phyloP scores from a whole-genome alignment of 2,797 vertebrate species.

The Bradypodion pumilum region DNA sequence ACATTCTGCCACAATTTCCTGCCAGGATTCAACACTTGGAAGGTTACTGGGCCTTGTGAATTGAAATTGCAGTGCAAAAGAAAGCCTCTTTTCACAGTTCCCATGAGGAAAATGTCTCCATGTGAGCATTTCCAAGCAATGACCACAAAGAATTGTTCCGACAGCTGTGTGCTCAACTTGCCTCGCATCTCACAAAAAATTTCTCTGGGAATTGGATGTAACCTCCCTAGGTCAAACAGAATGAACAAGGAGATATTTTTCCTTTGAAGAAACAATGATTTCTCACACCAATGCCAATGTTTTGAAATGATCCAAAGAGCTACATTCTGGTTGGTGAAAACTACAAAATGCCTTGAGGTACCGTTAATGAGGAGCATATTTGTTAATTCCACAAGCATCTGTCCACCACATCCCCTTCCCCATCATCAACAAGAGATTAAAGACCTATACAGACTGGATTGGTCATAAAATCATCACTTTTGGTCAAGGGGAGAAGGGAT shows the following conservation, averaged over 20 bases:
- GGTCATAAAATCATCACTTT: no score
- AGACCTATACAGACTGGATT: no score
- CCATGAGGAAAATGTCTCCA: slow-evolving; percentile 52
- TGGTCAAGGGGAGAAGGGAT: no score
- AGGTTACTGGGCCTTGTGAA: slow-evolving; percentile 39
- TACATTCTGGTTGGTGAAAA: background rate
- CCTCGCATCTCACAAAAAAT: slow-evolving; percentile 11
- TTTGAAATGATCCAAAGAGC: background rate
- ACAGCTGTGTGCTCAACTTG: slow-evolving; percentile 57
- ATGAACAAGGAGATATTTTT: background rate
- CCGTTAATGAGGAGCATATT: no score
- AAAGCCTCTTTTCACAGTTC: slow-evolving; percentile 23
- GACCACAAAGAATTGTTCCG: slow-evolving; percentile 54
- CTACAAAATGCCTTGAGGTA: background rate
- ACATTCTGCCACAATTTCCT: slow-evolving; percentile 49
- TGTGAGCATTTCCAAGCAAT: slow-evolving; percentile 60
- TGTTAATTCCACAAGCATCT: no score
- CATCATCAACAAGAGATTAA: no score
- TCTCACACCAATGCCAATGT: background rate
- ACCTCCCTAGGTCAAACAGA: background rate
- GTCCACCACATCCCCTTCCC: no score
- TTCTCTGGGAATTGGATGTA: background rate
- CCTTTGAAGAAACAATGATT: background rate
- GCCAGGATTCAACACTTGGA: slow-evolving; percentile 58
- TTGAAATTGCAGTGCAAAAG: slow-evolving; percentile 45